Conservation (phyloP, 1,140 invertebrate species). For the Bicyclus anynana region DNA sequence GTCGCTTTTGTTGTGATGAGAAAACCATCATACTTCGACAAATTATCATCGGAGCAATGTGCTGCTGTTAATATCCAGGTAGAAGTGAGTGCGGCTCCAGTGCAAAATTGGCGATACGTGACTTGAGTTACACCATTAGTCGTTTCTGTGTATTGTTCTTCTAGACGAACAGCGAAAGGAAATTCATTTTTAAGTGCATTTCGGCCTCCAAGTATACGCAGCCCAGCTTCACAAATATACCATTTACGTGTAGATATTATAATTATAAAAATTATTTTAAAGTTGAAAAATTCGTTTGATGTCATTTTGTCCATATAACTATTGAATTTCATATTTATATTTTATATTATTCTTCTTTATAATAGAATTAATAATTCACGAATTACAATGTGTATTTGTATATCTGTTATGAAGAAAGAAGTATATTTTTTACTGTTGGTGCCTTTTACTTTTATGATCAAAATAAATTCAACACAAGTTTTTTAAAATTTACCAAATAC, state of each 20-base stretch:
- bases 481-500: no score
- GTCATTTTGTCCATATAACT: no score
- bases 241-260: background rate
- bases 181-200: slow-evolving; percentile 11
- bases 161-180: slow-evolving; percentile 15
- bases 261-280: background rate
- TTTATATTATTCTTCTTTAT: no score
- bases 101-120: background rate
- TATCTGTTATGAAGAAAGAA: no score
- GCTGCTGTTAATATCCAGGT: slow-evolving; percentile 18
- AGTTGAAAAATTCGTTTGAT: no score
- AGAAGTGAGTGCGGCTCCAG: slow-evolving; percentile 13
- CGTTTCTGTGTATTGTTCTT: background rate
- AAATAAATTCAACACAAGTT: no score
- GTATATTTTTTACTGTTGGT: no score
- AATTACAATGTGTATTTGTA: no score
- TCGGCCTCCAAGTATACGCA: slow-evolving; percentile 14
- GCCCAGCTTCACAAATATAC: background rate
- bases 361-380: no score
- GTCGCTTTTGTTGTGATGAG: background rate
- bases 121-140: background rate
- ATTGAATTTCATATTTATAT: no score
- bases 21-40: background rate
- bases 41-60: slow-evolving; percentile 6
- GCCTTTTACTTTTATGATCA: no score